Percentiles rank a stretch among this genome's conserved stretches.
phyloP scores from a whole-genome alignment of 2,113 vertebrate species.

The Stigmatopora argus region DNA sequence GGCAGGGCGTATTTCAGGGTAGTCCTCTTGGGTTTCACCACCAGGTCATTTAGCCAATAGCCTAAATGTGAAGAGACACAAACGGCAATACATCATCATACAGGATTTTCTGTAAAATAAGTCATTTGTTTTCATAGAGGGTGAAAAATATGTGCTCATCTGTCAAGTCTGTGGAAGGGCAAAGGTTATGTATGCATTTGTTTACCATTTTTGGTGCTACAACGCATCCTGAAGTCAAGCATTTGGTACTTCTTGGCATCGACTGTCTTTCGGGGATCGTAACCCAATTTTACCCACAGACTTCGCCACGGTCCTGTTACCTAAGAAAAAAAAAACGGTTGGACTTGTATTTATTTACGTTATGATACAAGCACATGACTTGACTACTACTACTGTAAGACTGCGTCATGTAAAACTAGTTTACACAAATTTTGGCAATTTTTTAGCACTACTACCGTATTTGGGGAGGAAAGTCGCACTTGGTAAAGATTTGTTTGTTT shows the following conservation, averaged over 20 bases:
- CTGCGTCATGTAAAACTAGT: too few species aligned
- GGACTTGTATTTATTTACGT: background rate
- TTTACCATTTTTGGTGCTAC: constrained; percentile 88
- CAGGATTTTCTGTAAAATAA: background rate
- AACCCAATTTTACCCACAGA: constrained; percentile 89
- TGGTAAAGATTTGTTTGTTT: too few species aligned
- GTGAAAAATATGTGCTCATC: too few species aligned
- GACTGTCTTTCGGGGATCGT: constrained; percentile 82
- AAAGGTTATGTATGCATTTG: too few species aligned
- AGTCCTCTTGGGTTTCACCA: constrained; percentile 92
- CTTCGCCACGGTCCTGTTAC: constrained; percentile 96
- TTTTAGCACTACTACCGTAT: too few species aligned
- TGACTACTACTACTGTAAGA: background rate
- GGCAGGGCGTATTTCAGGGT: constrained; percentile 87
- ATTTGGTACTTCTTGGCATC: constrained; percentile 92
- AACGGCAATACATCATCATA: background rate
- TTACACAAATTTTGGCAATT: background rate
- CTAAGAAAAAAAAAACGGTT: constrained; percentile 52
- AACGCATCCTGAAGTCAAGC: constrained; percentile 93
- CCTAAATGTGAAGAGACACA: constrained; percentile 59
- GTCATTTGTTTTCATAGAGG: too few species aligned
- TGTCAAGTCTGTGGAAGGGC: too few species aligned
- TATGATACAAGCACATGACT: background rate
- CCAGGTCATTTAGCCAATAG: constrained; percentile 78
- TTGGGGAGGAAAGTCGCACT: too few species aligned